Evolutionary conservation across 2,113 vertebrate genomes (phyloP), one percentile per base, ranked within the genome.

Genomic region (Apodemus speciosus): DNA sequence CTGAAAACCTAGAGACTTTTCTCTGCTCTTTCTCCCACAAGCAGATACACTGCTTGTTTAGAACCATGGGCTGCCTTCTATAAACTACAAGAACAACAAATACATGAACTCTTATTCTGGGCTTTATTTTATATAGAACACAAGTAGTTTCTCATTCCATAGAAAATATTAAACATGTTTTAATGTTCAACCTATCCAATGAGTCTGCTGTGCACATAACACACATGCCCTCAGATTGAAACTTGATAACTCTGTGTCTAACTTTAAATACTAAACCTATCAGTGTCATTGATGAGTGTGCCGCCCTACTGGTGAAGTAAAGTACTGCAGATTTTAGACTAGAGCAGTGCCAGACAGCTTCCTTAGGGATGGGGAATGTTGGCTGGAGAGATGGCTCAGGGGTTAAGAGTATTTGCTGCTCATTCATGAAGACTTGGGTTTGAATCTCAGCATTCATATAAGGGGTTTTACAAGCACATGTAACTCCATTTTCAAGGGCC

Each of bases 181-280:
- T 5, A 83, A 38, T 32, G 46, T 18, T 16, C 9, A 25, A 5
- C 7, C 0, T 9, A 30, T 13, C 73, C 13, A 4, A 14, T 35
- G 46, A 77, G 46, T 79, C 72, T n/a, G 30, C 11, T 32, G 30
- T 9, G 5, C 11, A 49, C 27, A 35, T 21, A 1, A 13, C 18
- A 64, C 62, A 30, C 11, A 18, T 2, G 0, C 0, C 2, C 5
- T 15, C 8, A 30, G 0, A 0, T 0, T 16, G 40, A 75, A 72
- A 62, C 49, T 6, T 16, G 0, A 10, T 4, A 1, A 0, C n/a
- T 11, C 32, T 77, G 75, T 53, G 51, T 23, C 8, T 27, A 0
- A 35, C 58, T 66, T 77, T 25, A 3, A 8, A 40, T 6, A 4
- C 0, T 6, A 21, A 53, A 9, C 8, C 0, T 0, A 0, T 0